These are phyloP conservation scores for Pseudobourletiella spinata DNA, from an alignment of 1,140 invertebrate genomes.

Conservation along the genomic window DNA sequence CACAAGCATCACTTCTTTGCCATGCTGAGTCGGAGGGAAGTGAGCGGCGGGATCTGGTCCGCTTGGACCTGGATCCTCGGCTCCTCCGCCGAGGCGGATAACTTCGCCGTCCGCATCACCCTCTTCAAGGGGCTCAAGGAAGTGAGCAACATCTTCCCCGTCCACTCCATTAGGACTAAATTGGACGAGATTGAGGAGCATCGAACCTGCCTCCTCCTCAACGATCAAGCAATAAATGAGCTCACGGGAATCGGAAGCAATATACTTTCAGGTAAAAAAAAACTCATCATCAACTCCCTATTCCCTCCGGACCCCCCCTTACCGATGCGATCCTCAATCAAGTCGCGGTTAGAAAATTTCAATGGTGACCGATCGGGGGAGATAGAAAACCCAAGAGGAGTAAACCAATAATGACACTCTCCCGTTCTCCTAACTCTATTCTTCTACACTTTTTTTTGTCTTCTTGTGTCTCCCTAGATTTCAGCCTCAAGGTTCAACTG, in stretches of 20 bases:
- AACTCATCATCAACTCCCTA: not conserved
- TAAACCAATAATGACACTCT: no score
- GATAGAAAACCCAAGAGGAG: no score
- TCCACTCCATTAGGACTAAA: not conserved
- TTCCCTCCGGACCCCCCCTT: not conserved
- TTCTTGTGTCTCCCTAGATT: not conserved
- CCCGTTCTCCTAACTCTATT: not conserved
- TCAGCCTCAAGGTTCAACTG: not conserved
- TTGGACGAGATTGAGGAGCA: not conserved
- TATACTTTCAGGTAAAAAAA: not conserved
- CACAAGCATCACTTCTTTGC: conserved; percentile 14
- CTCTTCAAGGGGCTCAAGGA: not conserved
- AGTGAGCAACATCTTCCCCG: conserved; percentile 1
- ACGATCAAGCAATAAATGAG: conserved; percentile 5
- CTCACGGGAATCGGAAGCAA: not conserved
- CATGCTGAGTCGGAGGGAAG: not conserved
- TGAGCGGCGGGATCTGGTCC: conserved; percentile 6
- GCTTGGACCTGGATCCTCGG: conserved; percentile 22
- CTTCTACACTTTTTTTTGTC: not conserved
- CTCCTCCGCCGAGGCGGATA: not conserved
- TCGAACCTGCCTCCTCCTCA: conserved; percentile 5
- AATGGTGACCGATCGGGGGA: no score
- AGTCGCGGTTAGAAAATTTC: no score
- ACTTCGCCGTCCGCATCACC: conserved; percentile 6
- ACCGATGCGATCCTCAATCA: no score